Percentiles rank a stretch among this genome's conserved stretches.
These are phyloP conservation scores for Sebastes flavidus DNA, from an alignment of 2,797 vertebrate species.

Conservation along the genomic window DNA sequence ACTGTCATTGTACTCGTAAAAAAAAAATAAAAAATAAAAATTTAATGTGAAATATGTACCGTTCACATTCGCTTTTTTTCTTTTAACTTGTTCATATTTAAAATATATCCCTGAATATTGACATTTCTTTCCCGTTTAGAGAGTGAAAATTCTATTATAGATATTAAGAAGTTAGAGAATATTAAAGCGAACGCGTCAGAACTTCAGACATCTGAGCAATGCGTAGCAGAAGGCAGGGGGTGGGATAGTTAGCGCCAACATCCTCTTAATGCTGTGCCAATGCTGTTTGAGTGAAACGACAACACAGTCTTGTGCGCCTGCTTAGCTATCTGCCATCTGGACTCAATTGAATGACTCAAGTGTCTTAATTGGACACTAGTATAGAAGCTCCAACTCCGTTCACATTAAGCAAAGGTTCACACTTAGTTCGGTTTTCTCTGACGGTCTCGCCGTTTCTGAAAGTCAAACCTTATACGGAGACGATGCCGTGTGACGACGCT, in stretches of 20 bases:
- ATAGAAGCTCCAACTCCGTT: conserved; percentile 36
- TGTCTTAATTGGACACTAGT: conserved; percentile 61
- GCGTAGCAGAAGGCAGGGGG: conserved; percentile 64
- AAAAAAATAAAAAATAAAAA: neutral
- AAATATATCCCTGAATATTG: neutral
- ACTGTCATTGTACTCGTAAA: neutral
- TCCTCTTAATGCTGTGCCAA: conserved; percentile 60
- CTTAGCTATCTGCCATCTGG: conserved; percentile 73
- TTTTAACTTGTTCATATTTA: neutral
- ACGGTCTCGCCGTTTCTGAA: conserved; percentile 18
- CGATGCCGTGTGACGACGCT: neutral
- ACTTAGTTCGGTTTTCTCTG: conserved; percentile 18
- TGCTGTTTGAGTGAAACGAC: conserved; percentile 67
- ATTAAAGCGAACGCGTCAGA: conserved; percentile 43
- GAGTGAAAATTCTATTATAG: neutral
- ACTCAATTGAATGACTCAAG: conserved; percentile 56
- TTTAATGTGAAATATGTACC: neutral
- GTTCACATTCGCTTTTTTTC: neutral
- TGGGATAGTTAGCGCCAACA: conserved; percentile 55
- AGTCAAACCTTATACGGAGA: conserved; percentile 1
- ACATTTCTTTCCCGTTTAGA: neutral
- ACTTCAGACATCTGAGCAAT: conserved; percentile 47
- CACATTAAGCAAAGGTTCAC: conserved; percentile 46
- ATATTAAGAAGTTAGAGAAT: conserved; percentile 21
- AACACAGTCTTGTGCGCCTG: conserved; percentile 58